phyloP scores from a whole-genome alignment of 1,140 invertebrate species.

The Nilaparvata lugens region DNA sequence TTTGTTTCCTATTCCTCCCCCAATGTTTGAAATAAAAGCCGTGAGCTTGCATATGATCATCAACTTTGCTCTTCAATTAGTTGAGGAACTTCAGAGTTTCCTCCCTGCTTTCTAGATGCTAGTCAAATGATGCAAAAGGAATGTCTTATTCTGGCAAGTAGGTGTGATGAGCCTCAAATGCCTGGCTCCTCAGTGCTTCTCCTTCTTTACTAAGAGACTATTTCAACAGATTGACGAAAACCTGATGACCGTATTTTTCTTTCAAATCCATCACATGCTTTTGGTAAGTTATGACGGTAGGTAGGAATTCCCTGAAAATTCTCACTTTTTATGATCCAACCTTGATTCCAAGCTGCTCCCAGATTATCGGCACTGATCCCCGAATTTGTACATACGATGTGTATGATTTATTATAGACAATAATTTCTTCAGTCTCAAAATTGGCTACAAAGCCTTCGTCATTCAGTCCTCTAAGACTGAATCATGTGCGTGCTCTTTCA shows the following conservation, averaged over 20 bases:
- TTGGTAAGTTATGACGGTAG: slow-evolving; percentile 84
- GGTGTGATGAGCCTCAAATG: slow-evolving; percentile 55
- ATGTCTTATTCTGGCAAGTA: slow-evolving; percentile 64
- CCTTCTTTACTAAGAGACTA: not conserved
- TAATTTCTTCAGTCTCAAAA: slow-evolving; percentile 97
- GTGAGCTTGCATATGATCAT: slow-evolving; percentile 46
- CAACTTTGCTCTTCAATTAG: slow-evolving; percentile 67
- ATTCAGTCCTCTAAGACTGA: slow-evolving; percentile 97
- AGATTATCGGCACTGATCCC: slow-evolving; percentile 96
- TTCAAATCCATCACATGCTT: slow-evolving; percentile 81
- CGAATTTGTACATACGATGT: slow-evolving; percentile 80
- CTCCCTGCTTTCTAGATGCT: slow-evolving; percentile 79
- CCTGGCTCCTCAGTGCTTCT: not conserved
- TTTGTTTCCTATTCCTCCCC: too few species aligned
- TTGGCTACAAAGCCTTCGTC: slow-evolving; percentile 99
- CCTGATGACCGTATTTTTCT: slow-evolving; percentile 80
- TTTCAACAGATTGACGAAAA: not conserved
- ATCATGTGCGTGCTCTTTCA: slow-evolving; percentile 89
- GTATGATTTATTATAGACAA: slow-evolving; percentile 80
- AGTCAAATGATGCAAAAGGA: slow-evolving; percentile 81
- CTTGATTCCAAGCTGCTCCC: slow-evolving; percentile 99
- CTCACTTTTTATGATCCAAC: slow-evolving; percentile 97
- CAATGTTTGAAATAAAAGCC: too few species aligned
- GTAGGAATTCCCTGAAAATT: slow-evolving; percentile 88
- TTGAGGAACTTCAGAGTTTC: slow-evolving; percentile 64